phyloP scores from a whole-genome alignment of 2,797 vertebrate species.

The Ceryle rudis region DNA sequence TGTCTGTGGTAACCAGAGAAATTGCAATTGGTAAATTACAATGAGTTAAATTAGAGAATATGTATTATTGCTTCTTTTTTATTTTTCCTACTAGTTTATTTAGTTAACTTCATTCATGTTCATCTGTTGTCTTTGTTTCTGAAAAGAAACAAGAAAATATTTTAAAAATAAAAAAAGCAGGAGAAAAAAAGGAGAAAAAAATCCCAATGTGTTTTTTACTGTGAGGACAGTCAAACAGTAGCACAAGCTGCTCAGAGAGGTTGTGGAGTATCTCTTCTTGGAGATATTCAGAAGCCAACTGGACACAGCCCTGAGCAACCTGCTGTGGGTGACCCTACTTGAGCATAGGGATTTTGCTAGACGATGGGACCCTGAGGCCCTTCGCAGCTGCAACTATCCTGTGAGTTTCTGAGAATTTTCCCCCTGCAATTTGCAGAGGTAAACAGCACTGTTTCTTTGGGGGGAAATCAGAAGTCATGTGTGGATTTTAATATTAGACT shows the following conservation, averaged over 20 bases:
- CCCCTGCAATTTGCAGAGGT: fast-evolving
- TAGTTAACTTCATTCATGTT: not conserved
- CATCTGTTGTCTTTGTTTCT: not conserved
- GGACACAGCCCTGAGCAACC: fast-evolving
- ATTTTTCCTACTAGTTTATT: not conserved
- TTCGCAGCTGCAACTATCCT: fast-evolving
- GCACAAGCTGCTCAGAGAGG: not conserved
- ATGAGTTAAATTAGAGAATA: not conserved
- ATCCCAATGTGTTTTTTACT: not conserved
- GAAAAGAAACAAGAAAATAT: not conserved
- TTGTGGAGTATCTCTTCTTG: not conserved
- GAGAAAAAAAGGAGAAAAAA: too few relatives aligned
- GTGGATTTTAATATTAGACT: not conserved
- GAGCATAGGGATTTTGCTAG: not conserved
- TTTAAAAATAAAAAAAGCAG: not conserved
- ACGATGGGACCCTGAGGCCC: fast-evolving
- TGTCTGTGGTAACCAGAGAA: not conserved
- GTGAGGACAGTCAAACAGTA: not conserved
- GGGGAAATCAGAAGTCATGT: not conserved
- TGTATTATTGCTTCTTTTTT: not conserved
- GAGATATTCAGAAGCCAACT: not conserved
- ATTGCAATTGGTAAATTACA: not conserved
- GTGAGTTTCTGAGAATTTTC: not conserved
- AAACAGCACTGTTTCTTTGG: not conserved
- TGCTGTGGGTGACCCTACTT: not conserved